Conservation (phyloP, 2,888 invertebrate genomes). For the Tridacna gigas region DNA sequence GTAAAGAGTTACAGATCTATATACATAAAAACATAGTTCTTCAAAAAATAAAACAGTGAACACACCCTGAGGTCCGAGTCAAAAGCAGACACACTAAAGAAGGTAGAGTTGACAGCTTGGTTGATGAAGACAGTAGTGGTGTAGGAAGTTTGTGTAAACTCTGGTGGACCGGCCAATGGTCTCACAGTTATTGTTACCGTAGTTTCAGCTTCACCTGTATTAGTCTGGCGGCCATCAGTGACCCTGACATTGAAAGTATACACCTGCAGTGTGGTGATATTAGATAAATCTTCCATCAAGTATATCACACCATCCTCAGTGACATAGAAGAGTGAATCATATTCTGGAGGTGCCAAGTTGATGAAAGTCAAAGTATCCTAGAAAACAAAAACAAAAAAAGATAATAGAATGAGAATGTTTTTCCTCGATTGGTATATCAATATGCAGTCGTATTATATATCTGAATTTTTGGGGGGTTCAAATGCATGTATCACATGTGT, state of each 20-base stretch:
- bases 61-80: constrained; percentile 56
- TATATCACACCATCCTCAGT: constrained; percentile 61
- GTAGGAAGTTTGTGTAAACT: constrained; percentile 53
- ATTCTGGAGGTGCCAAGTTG: constrained; percentile 37
- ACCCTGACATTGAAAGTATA: constrained; percentile 64
- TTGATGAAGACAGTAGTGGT: constrained; percentile 67
- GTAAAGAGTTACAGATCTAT: too few species aligned
- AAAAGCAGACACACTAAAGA: constrained; percentile 49
- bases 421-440: too few species aligned
- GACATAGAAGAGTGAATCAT: constrained; percentile 67
- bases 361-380: constrained; percentile 63
- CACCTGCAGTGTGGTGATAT: constrained; percentile 7
- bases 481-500: too few species aligned
- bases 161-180: constrained; percentile 69
- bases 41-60: too few species aligned
- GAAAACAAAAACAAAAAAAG: constrained; percentile 1
- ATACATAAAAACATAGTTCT: too few species aligned
- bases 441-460: too few species aligned
- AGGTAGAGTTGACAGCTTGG: constrained; percentile 61
- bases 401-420: too few species aligned
- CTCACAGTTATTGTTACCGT: constrained; percentile 69
- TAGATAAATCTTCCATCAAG: constrained; percentile 44
- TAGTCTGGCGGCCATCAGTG: constrained; percentile 64
- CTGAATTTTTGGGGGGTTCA: too few species aligned
- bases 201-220: constrained; percentile 59